Base-by-base conservation (phyloP, 1,140 invertebrate genomes). In the Condylostylus longicornis region DNA sequence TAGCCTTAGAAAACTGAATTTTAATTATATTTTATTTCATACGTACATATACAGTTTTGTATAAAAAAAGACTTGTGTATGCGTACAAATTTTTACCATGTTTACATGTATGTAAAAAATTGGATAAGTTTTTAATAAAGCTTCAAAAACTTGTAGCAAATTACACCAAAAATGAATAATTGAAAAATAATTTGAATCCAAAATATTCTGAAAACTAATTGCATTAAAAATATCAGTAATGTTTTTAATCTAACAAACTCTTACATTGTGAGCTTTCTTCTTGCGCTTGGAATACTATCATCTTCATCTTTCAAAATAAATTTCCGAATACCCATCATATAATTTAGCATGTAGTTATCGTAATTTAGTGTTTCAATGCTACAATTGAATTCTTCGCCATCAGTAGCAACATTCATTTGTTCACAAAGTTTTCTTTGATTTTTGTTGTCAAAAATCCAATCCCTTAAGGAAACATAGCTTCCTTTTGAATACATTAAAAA, bases 401-500 rank as follows among this genome's bases (percentile, higher is more conserved):
- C n/a, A n/a, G n/a, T n/a, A n/a, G n/a, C n/a, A n/a, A n/a, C 0
- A 43, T 34, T 5, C 51, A 41, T 5, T 51, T n/a, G 6, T 53
- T 38, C 20, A 48, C 63, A 1, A 96, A 62, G 30, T 73, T 65
- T 12, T 67, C 65, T n/a, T 46, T 89, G 69, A 49, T 90, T 89
- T 2, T 73, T 64, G 15, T 72, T 74, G 12, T 71, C 66, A 51
- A 95, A 96, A 27, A 76, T 66, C 86, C 87, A 96, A 49, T 93
- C 78, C 48, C 82, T 73, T 5, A 79, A 72, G 0, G 86, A 81
- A 51, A 95, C 95, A 56, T 82, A 95, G 54, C 86, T 77, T 0
- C 89, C 76, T 54, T 25, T 2, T 35, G 35, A 7, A 1, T 20
- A 4, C 30, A 27, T n/a, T 15, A n/a, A 5, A 27, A 9, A 14